Conservation (phyloP, 1,140 invertebrate genomes). For the Drosophila varians region DNA sequence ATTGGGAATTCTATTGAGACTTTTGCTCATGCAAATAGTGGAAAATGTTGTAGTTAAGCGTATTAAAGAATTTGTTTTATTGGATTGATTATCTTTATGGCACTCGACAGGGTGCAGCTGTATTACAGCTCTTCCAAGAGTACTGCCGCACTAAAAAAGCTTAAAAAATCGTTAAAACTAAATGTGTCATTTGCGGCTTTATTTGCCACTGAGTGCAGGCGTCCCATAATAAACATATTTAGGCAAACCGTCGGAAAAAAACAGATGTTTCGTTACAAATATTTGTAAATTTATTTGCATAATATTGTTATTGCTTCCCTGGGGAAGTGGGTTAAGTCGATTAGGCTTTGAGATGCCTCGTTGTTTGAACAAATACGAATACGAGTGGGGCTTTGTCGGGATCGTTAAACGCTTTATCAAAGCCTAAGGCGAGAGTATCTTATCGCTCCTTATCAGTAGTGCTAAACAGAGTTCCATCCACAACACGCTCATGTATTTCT, state of each 20-base stretch:
- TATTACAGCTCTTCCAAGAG: background rate
- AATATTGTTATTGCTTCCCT: background rate
- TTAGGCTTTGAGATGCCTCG: background rate
- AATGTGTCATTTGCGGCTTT: conserved; percentile 7
- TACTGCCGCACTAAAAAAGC: background rate
- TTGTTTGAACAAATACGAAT: conserved; percentile 29
- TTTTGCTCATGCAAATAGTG: background rate
- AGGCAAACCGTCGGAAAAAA: background rate
- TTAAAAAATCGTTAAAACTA: conserved; percentile 22
- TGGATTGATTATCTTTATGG: conserved; percentile 14
- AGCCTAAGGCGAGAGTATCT: conserved; percentile 35
- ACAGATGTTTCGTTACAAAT: conserved; percentile 27
- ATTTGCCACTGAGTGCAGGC: conserved; percentile 9
- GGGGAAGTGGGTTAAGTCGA: conserved; percentile 15
- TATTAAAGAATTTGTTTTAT: background rate
- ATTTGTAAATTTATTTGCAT: conserved; percentile 1
- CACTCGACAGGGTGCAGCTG: background rate
- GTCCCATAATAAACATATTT: conserved; percentile 26
- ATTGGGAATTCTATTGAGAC: no score
- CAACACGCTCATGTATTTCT: no score
- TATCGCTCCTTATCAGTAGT: conserved; percentile 45
- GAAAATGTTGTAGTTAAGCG: conserved; percentile 1
- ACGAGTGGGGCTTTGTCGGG: background rate
- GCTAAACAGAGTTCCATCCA: background rate
- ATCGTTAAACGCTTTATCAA: conserved; percentile 15